Evolutionary conservation across 37 sponge, comb jelly and placozoan species (phyloP).

Genomic region (Lycopodina hypogea): DNA sequence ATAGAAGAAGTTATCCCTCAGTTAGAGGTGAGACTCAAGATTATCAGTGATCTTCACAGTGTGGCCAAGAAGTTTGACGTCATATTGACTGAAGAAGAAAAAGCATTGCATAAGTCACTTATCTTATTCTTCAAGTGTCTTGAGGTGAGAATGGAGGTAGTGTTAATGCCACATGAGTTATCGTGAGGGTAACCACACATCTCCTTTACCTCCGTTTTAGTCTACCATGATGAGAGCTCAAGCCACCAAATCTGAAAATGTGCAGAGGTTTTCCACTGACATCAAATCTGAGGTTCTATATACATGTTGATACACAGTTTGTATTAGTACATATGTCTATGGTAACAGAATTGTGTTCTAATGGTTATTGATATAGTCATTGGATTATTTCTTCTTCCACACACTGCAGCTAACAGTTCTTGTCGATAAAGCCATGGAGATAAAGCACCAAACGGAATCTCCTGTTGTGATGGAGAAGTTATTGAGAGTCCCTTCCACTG

Average conservation of each 20-base stretch:
- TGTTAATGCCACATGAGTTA: background rate
- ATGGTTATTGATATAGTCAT: background rate
- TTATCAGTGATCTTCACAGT: conserved; percentile 50
- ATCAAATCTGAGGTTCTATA: conserved; percentile 19
- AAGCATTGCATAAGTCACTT: conserved; percentile 51
- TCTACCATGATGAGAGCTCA: conserved; percentile 28
- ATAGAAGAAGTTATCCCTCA: conserved; percentile 24
- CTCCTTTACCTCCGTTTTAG: conserved; percentile 1
- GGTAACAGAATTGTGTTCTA: background rate
- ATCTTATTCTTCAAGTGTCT: conserved; percentile 55
- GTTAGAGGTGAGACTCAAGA: conserved; percentile 33
- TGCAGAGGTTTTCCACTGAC: conserved; percentile 9
- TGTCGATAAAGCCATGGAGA: conserved; percentile 22
- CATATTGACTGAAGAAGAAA: conserved; percentile 35
- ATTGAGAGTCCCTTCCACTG: background rate
- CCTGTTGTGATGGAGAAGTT: conserved; percentile 2
- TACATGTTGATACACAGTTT: background rate
- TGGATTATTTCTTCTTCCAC: background rate
- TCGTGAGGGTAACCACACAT: background rate
- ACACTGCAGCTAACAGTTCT: conserved; percentile 1
- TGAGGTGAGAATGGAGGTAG: conserved; percentile 27
- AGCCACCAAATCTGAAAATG: conserved; percentile 37
- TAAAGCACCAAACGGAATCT: conserved; percentile 21
- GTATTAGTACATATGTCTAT: too few relatives aligned
- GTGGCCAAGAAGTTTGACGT: conserved; percentile 66